Percentiles rank a stretch among this genome's conserved stretches.
These are phyloP conservation scores for Nyctibius grandis DNA, from an alignment of 2,797 vertebrate genomes.

Conservation along the genomic window DNA sequence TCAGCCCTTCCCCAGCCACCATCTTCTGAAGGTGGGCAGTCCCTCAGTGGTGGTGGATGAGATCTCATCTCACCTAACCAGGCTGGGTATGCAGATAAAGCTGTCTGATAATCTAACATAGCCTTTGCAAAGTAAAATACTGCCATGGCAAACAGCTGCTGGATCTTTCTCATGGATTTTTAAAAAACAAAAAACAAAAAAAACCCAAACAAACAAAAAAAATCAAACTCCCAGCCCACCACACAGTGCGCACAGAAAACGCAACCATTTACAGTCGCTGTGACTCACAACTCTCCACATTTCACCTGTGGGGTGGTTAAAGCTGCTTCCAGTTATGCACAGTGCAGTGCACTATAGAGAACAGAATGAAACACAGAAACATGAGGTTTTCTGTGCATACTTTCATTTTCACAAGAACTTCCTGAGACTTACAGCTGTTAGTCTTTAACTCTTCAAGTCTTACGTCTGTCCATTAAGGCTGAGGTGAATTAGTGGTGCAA, in stretches of 20 bases:
- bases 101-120: not conserved
- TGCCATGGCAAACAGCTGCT: not conserved
- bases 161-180: not conserved
- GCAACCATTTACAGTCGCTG: not conserved
- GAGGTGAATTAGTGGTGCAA: not conserved
- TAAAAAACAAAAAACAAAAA: not conserved
- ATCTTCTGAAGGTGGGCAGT: not conserved
- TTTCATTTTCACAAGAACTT: conserved; percentile 6
- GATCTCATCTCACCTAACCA: not conserved
- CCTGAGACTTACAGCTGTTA: not conserved
- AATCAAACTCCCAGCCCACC: not conserved
- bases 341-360: not conserved
- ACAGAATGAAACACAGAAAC: not conserved
- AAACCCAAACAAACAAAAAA: too few species aligned
- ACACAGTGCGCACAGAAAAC: not conserved
- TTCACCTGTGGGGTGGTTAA: not conserved
- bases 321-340: not conserved
- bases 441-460: not conserved
- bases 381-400: not conserved
- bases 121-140: not conserved
- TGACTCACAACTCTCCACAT: not conserved
- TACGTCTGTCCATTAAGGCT: not conserved
- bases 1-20: not conserved
- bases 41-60: not conserved
- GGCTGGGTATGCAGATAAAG: not conserved